Base-by-base conservation (phyloP, 2,113 vertebrate species). In the Neopipo cinnamomea region DNA sequence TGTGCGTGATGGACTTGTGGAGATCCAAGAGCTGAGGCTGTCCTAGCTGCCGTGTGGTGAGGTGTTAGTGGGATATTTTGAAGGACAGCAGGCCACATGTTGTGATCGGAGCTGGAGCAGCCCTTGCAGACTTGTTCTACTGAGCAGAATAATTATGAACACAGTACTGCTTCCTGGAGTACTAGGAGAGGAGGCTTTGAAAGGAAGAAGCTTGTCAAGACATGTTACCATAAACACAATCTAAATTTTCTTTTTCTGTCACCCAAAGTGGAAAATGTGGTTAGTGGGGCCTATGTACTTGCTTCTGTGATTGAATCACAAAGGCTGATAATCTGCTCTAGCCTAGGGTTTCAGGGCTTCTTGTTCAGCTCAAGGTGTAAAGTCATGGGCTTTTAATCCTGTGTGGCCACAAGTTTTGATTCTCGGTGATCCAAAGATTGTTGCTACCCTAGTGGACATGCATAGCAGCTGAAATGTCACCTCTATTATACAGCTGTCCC, bases 11-110 rank as follows among this genome's bases (percentile, higher is more conserved):
- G 12, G 47, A 8, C 12, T 47, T 68, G 21, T 8, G 33, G 44
- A 37, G 22, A 65, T 65, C 35, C 1, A 11, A 85, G 70, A 68
- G 62, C 75, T 56, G 63, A 85, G 68, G 24, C 22, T 76, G 31
- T 72, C 41, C 21, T n/a, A 9, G 49, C 63, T 90, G 71, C 62
- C 8, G 2, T 7, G 16, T 37, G 39, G 30, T n/a, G 68, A 78
- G 66, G 16, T 16, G 10, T 72, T 44, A 21, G 18, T 2, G 15
- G 41, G 27, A 33, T 50, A 24, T 59, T 53, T 20, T 22, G 17
- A 4, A 63, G 71, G 44, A 67, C 16, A 39, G 8, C 0, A 39
- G 33, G 23, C 44, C 37, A 12, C 0, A 0, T 30, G 11, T 33
- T 56, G n/a, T 62, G 47, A 16, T 67, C 61, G 35, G 85, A 66